Evolutionary conservation across 2,888 invertebrate genomes (phyloP), one percentile per base, ranked within the genome.

Genomic region (Norana najaformis): DNA sequence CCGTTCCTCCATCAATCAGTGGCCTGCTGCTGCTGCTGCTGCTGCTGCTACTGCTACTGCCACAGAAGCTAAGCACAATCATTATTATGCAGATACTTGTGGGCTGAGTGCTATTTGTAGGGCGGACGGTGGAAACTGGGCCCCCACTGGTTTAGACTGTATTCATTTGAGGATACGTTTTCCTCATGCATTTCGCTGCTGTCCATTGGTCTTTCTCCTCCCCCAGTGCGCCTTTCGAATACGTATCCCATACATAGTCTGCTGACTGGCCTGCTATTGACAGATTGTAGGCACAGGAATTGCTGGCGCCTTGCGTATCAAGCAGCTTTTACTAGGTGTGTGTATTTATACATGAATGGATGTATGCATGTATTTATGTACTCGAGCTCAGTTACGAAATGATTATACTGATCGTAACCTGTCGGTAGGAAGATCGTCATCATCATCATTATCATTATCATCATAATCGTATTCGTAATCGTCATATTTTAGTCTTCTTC

Each of bases 61-160:
- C 8, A 23, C 13, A 23, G 47, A 47, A 2, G 47, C 20, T 14
- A 1, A 6, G 47, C 69, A n/a, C 30, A 69, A 69, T 69, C 11
- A 69, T n/a, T 69, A n/a, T 69, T 30, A 69, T 69, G 69, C 69
- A n/a, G 69, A 69, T 69, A n/a, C 69, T n/a, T 69, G n/a, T n/a
- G 30, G 69, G 69, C 1, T n/a, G 69, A 69, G n/a, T 69, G 69
- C n/a, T 6, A 69, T n/a, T 69, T 69, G 69, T 13, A 69, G 6
- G 69, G 30, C 5, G 30, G n/a, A 8, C 8, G 11, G 13, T 30
- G 30, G 30, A 16, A 47, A 47, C 69, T 69, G 30, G 4, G 11
- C 30, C 69, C 4, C 30, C 13, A 23, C 47, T 69, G 6, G 69
- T n/a, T 69, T n/a, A 30, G 69, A n/a, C n/a, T 30, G 16, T 69